phyloP scores from a whole-genome alignment of 2,797 vertebrate species.

The Cirrhinus molitorella region DNA sequence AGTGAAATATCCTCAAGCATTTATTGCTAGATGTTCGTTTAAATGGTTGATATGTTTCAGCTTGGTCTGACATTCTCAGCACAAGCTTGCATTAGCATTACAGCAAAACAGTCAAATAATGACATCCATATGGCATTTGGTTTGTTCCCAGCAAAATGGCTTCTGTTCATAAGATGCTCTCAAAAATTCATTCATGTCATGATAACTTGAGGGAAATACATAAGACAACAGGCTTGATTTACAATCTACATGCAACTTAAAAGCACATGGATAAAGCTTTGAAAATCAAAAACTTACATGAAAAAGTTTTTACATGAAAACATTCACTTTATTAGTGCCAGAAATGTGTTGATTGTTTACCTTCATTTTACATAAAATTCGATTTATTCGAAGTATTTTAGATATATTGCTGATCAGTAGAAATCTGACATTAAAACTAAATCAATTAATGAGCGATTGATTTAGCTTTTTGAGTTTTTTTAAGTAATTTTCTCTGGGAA shows the following conservation, averaged over 20 bases:
- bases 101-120: conserved; percentile 3
- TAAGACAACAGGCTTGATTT: background rate
- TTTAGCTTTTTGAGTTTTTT: background rate
- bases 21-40: background rate
- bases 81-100: background rate
- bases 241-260: background rate
- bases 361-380: background rate
- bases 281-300: background rate
- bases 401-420: background rate
- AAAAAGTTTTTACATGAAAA: background rate
- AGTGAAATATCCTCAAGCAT: background rate
- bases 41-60: conserved; percentile 8
- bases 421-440: background rate
- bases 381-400: too few species aligned
- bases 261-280: background rate
- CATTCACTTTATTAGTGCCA: background rate
- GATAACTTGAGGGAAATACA: background rate
- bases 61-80: background rate
- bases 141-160: background rate
- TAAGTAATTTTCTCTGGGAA: background rate
- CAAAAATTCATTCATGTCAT: background rate
- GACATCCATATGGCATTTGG: background rate
- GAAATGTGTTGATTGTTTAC: background rate
- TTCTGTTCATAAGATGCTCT: background rate
- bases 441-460: background rate